phyloP scores from a whole-genome alignment of 1,140 invertebrate species.

The Copidosoma floridanum region DNA sequence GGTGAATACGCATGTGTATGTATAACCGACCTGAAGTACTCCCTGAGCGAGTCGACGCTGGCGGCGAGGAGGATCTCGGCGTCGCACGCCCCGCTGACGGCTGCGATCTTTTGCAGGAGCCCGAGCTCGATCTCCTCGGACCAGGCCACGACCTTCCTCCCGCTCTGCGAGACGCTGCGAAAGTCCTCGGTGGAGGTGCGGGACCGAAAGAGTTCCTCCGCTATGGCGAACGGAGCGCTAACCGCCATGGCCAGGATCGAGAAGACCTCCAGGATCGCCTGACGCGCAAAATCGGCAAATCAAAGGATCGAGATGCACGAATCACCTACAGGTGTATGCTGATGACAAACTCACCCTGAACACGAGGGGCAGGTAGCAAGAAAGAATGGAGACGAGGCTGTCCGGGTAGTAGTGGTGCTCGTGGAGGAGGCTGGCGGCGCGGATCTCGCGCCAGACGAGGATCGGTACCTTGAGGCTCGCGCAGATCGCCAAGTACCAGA shows the following conservation, averaged over 20 bases:
- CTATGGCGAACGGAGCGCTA: slow-evolving; percentile 60
- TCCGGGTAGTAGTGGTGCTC: slow-evolving; percentile 51
- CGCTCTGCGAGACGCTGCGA: slow-evolving; percentile 70
- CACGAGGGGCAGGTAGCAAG: slow-evolving; percentile 61
- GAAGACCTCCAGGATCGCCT: slow-evolving; percentile 58
- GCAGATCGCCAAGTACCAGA: slow-evolving; percentile 41
- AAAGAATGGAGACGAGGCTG: slow-evolving; percentile 46
- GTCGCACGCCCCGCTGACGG: slow-evolving; percentile 63
- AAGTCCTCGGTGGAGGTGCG: slow-evolving; percentile 57
- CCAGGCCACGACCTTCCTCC: slow-evolving; percentile 76
- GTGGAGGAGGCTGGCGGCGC: slow-evolving; percentile 42
- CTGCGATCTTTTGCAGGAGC: slow-evolving; percentile 59
- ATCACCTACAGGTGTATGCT: background rate
- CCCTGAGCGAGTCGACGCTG: slow-evolving; percentile 62
- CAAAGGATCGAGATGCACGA: too few relatives aligned
- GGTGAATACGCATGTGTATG: background rate
- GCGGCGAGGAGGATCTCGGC: slow-evolving; percentile 69
- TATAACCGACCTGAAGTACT: slow-evolving; percentile 61
- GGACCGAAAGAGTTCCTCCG: slow-evolving; percentile 61
- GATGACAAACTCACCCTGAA: slow-evolving; percentile 35
- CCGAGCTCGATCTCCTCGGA: slow-evolving; percentile 65
- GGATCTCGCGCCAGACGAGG: slow-evolving; percentile 40
- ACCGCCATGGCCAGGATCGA: slow-evolving; percentile 60
- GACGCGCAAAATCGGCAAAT: too few relatives aligned
- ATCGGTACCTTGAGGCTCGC: slow-evolving; percentile 43